Base-by-base conservation (phyloP, 2,797 vertebrate species). In the Halcyon smyrnensis region DNA sequence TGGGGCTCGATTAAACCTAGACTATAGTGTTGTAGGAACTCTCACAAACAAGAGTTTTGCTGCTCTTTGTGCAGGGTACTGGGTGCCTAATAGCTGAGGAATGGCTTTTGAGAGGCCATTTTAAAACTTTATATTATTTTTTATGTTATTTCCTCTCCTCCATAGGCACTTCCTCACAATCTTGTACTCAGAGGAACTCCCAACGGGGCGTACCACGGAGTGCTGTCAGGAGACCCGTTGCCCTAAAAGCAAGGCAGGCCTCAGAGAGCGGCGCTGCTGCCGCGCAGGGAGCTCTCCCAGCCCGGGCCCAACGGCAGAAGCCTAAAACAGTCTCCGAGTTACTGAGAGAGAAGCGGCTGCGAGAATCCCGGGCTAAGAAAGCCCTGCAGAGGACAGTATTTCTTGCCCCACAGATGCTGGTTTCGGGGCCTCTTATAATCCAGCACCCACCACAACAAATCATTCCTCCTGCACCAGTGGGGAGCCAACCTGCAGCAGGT, bases 321-420 rank as follows among this genome's bases (percentile, higher is more conserved):
- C 95, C 92, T 3, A 98, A 98, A 96, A 98, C 98, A 0, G 98
- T 98, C 65, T 98, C 92, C 0, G 97, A 98, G 43, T 79, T 98
- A 12, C 97, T 99, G 36, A 83, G 94, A 15, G 98, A 98, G 84
- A 97, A 97, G 57, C 92, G 98, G 9, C 95, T 96, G 6, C 93
- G 90, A 27, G 94, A 96, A 63, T 85, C 84, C 21, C 81, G 36
- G 23, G 97, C 97, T 41, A 85, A 15, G 83, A 96, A 87, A 4
- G 79, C 95, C 0, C 0, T 82, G 54, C 94, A 80, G 69, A 70
- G 67, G 25, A 46, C 95, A 0, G 3, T 75, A 3, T 16, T 95
- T 11, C 48, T 97, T 12, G 15, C 88, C 1, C 75, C 97, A 3
- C 95, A 81, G 60, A 12, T 98, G 57, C 39, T 98, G 51, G 16